Conservation (phyloP, 2,888 invertebrate species). For the Idaea straminata region DNA sequence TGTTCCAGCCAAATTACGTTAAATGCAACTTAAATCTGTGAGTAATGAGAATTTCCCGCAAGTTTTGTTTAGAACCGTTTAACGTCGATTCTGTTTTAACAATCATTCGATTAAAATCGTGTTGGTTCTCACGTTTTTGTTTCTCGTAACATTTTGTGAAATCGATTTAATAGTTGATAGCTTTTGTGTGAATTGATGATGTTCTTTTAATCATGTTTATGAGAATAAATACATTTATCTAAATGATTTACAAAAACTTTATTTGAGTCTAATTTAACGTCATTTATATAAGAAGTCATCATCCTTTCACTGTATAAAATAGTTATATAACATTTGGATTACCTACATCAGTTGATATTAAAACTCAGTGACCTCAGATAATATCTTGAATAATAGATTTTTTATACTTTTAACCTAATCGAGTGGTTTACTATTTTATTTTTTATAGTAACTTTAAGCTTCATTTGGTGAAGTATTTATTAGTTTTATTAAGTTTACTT, state of each 20-base stretch:
- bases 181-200: slow-evolving; percentile 44
- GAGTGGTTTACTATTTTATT: too few relatives aligned
- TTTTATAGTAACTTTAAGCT: too few relatives aligned
- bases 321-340: background rate
- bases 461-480: too few relatives aligned
- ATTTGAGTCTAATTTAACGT: background rate
- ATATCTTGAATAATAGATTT: background rate
- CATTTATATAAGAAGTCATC: background rate
- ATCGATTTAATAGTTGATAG: slow-evolving; percentile 62
- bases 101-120: slow-evolving; percentile 59
- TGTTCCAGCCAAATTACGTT: too few relatives aligned
- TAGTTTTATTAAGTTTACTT: too few relatives aligned
- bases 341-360: background rate
- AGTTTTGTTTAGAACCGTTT: slow-evolving; percentile 66
- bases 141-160: slow-evolving; percentile 63
- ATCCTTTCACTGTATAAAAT: background rate
- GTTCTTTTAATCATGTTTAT: slow-evolving; percentile 11
- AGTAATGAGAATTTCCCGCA: slow-evolving; percentile 51
- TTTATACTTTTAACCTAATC: slow-evolving; percentile 24
- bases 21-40: slow-evolving; percentile 23
- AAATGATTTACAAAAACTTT: background rate
- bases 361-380: slow-evolving; percentile 3
- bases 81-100: slow-evolving; percentile 69
- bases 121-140: slow-evolving; percentile 76
- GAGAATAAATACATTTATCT: background rate